Evolutionary conservation across 2,797 vertebrate species (phyloP).

Genomic region (Kryptolebias ocellatus): DNA sequence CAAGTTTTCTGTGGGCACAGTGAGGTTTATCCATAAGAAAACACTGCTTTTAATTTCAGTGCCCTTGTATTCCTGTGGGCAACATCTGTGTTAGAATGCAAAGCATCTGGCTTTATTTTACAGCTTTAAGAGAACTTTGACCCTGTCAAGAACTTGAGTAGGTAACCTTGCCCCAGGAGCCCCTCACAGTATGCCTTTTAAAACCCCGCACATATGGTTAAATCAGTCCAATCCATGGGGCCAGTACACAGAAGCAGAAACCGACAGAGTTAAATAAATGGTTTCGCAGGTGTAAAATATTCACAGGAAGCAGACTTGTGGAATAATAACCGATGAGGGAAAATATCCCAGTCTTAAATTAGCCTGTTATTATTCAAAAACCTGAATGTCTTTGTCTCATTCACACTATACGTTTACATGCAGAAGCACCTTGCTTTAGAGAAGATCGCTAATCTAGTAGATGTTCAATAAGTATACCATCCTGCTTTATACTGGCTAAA

Average conservation of each 20-base stretch:
- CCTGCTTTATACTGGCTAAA: constrained; percentile 18
- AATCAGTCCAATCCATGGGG: constrained; percentile 1
- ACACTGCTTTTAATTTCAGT: constrained; percentile 63
- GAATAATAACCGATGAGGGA: constrained; percentile 38
- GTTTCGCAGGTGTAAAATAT: constrained; percentile 46
- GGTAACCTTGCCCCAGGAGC: constrained; percentile 32
- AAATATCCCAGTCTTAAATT: constrained; percentile 35
- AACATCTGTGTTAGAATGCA: constrained; percentile 56
- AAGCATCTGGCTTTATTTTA: constrained; percentile 64
- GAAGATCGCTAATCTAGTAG: constrained; percentile 13
- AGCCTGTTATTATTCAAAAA: constrained; percentile 30
- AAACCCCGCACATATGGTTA: constrained; percentile 4
- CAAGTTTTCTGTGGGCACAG: constrained; percentile 54
- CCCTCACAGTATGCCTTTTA: constrained; percentile 5
- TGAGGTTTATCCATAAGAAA: constrained; percentile 64
- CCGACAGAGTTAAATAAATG: constrained; percentile 31
- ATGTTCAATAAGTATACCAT: constrained; percentile 19
- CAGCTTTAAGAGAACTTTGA: constrained; percentile 54
- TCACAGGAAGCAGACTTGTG: constrained; percentile 25
- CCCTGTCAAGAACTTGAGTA: constrained; percentile 49
- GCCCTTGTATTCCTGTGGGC: constrained; percentile 32
- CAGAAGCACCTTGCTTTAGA: constrained; percentile 27
- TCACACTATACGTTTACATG: constrained; percentile 22
- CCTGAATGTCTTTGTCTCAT: constrained; percentile 38
- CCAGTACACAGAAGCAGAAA: constrained; percentile 7